These are phyloP conservation scores for Ovis aries DNA, from an alignment of 2,113 vertebrate genomes.

Conservation along the genomic window DNA sequence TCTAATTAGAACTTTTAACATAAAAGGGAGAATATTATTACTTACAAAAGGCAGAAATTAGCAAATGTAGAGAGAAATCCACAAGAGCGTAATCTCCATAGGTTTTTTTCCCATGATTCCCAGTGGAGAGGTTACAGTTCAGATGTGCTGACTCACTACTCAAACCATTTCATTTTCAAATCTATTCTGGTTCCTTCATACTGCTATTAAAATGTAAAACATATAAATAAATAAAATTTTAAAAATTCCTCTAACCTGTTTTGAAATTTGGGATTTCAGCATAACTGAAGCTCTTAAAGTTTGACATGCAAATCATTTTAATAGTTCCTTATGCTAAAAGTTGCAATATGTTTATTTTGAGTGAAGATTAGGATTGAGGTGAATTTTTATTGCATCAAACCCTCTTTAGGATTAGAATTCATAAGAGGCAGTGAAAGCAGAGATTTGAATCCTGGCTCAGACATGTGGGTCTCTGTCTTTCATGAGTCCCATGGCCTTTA, in stretches of 20 bases:
- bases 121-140: neutral
- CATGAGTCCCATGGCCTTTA: neutral
- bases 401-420: neutral
- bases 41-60: neutral
- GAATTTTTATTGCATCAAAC: neutral
- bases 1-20: neutral
- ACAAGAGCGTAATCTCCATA: neutral
- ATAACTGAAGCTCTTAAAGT: neutral
- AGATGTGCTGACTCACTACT: neutral
- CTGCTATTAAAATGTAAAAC: neutral
- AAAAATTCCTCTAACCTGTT: neutral
- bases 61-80: neutral
- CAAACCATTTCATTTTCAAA: neutral
- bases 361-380: neutral
- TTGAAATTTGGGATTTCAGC: neutral
- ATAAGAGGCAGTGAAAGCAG: neutral
- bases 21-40: neutral
- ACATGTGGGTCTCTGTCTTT: neutral
- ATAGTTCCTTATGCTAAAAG: neutral
- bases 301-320: neutral
- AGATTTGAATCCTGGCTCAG: neutral
- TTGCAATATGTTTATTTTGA: constrained; percentile 11
- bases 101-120: neutral
- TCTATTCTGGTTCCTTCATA: neutral
- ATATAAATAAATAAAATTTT: neutral